phyloP scores from a whole-genome alignment of 2,888 invertebrate species.

The Rhyacophila evoluta region DNA sequence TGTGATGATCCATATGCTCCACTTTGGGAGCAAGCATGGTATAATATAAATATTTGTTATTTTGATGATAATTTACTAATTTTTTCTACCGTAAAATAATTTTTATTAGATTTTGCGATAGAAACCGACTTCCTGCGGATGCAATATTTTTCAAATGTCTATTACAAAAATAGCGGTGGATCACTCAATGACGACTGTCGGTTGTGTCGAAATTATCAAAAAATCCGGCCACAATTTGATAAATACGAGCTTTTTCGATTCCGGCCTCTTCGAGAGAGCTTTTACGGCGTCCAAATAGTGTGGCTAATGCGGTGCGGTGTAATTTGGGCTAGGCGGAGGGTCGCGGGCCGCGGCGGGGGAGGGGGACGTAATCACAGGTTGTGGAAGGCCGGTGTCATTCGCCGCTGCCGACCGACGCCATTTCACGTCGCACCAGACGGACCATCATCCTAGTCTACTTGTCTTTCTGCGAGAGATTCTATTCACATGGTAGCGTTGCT shows the following conservation, averaged over 20 bases:
- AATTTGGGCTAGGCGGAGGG: constrained; percentile 51
- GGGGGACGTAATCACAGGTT: constrained; percentile 50
- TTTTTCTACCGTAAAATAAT: too few relatives aligned
- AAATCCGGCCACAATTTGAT: constrained; percentile 6
- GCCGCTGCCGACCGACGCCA: constrained; percentile 32
- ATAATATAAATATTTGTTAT: too few relatives aligned
- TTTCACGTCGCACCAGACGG: constrained; percentile 8
- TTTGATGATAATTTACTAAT: too few relatives aligned
- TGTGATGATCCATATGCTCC: too few relatives aligned
- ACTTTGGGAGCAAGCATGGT: too few relatives aligned
- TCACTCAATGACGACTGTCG: background rate
- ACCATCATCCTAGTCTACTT: background rate
- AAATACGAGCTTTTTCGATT: constrained; percentile 23
- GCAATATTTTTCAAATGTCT: background rate
- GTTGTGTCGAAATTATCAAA: background rate
- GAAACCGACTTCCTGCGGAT: background rate
- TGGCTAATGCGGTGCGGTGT: constrained; percentile 45
- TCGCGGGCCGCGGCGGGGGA: background rate
- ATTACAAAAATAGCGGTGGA: background rate
- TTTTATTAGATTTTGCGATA: too few relatives aligned
- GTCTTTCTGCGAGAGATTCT: background rate
- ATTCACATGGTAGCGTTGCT: background rate
- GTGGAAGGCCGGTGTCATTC: constrained; percentile 47
- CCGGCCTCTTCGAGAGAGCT: constrained; percentile 32
- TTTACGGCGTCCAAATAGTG: constrained; percentile 41